These are phyloP conservation scores for Oryzias celebensis DNA, from an alignment of 2,113 vertebrate species.

Conservation along the genomic window DNA sequence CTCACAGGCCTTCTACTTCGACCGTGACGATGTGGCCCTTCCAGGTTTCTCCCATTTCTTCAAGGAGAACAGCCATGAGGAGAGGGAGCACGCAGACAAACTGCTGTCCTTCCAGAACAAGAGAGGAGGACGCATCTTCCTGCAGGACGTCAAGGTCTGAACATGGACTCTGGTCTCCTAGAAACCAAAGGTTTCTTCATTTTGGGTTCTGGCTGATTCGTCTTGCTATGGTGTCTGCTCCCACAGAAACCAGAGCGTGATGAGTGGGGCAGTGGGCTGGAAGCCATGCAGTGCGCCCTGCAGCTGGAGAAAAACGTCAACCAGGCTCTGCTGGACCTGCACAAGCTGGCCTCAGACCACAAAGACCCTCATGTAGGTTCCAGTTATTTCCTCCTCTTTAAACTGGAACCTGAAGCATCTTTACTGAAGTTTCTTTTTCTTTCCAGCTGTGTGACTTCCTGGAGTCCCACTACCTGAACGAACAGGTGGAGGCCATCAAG, in stretches of 20 bases:
- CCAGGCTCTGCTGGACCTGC: constrained; percentile 83
- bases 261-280: constrained; percentile 81
- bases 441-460: constrained; percentile 84
- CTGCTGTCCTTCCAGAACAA: constrained; percentile 84
- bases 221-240: background rate
- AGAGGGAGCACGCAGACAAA: constrained; percentile 80
- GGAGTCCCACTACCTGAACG: constrained; percentile 91
- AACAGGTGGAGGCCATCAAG: constrained; percentile 95
- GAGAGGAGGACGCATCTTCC: constrained; percentile 80
- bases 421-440: background rate
- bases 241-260: constrained; percentile 71
- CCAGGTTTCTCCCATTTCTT: constrained; percentile 77
- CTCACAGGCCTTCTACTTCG: constrained; percentile 72
- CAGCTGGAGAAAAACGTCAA: constrained; percentile 85
- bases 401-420: background rate
- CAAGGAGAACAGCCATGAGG: constrained; percentile 43
- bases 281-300: constrained; percentile 81
- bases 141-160: constrained; percentile 82
- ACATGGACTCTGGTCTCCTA: background rate
- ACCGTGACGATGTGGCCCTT: constrained; percentile 85
- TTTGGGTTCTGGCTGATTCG: background rate
- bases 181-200: background rate
- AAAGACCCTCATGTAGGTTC: constrained; percentile 80
- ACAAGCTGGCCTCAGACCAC: constrained; percentile 73
- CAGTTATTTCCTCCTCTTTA: background rate